Percentiles rank a stretch among this genome's conserved stretches.
These are phyloP conservation scores for Dendrolimus houi DNA, from an alignment of 2,888 invertebrate genomes.

Conservation along the genomic window DNA sequence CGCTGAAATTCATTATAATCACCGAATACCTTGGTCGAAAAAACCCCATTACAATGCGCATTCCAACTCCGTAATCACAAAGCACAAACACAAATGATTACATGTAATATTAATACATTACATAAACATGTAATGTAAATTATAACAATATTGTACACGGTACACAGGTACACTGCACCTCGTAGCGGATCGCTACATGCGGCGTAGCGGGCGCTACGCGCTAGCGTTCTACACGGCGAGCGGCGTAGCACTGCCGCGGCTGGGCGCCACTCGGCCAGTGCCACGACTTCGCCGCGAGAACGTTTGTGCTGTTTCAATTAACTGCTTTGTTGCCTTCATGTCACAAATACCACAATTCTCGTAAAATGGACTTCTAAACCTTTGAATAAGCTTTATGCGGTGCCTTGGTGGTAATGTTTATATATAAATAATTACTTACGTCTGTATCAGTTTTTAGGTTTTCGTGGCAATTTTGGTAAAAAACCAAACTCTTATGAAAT, in stretches of 20 bases:
- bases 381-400: no score
- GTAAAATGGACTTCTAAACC: slow-evolving; percentile 1
- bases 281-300: slow-evolving; percentile 21
- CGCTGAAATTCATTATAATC: neutral
- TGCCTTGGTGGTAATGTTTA: no score
- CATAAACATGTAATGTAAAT: slow-evolving; percentile 12
- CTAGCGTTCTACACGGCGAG: slow-evolving; percentile 62
- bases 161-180: slow-evolving; percentile 40
- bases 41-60: slow-evolving; percentile 9
- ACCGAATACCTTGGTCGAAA: neutral
- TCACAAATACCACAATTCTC: slow-evolving; percentile 28
- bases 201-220: slow-evolving; percentile 45
- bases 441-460: no score
- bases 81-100: slow-evolving; percentile 17
- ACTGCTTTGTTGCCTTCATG: slow-evolving; percentile 61
- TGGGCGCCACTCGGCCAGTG: slow-evolving; percentile 24
- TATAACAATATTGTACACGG: slow-evolving; percentile 23
- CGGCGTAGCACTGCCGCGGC: slow-evolving; percentile 65
- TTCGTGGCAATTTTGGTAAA: no score
- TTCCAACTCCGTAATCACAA: slow-evolving; percentile 19
- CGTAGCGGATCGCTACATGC: slow-evolving; percentile 30
- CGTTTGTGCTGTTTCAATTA: slow-evolving; percentile 59
- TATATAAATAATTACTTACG: no score
- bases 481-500: no score
- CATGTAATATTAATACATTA: slow-evolving; percentile 9